Conservation (phyloP, 1,140 invertebrate species). For the Aphelenchoides fujianensis region DNA sequence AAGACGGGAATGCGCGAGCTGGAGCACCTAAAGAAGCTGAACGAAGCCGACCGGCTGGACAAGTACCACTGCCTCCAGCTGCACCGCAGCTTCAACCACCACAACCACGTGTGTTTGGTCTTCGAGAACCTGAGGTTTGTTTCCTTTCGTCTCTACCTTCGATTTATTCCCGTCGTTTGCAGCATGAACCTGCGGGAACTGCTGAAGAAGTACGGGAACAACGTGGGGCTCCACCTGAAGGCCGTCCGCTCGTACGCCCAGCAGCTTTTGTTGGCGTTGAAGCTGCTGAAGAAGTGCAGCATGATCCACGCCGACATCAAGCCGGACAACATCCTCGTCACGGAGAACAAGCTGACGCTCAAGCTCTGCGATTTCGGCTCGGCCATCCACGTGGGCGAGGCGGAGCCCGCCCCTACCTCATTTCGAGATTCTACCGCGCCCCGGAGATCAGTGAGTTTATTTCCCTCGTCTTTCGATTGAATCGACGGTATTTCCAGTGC, state of each 20-base stretch:
- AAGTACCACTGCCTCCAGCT: constrained; percentile 92
- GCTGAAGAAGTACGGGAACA: constrained; percentile 95
- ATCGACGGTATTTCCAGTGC: constrained; percentile 68
- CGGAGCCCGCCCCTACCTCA: constrained; percentile 97
- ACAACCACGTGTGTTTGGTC: constrained; percentile 96
- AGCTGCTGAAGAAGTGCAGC: constrained; percentile 88
- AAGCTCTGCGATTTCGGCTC: constrained; percentile 99
- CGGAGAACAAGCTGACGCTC: constrained; percentile 89
- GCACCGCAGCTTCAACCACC: constrained; percentile 81
- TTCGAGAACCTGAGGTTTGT: constrained; percentile 80
- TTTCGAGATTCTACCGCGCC: constrained; percentile 94
- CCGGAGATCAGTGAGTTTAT: constrained; percentile 88
- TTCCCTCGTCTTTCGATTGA: constrained; percentile 6
- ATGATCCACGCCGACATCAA: constrained; percentile 99
- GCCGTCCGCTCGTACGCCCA: constrained; percentile 95
- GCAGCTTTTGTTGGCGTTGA: constrained; percentile 88
- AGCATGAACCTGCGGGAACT: constrained; percentile 72
- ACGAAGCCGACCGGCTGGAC: constrained; percentile 95
- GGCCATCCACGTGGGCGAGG: constrained; percentile 84
- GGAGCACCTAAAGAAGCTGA: constrained; percentile 87
- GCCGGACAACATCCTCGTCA: constrained; percentile 98
- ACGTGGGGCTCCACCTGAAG: constrained; percentile 93
- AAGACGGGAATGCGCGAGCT: constrained; percentile 95
- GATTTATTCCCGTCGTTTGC: constrained; percentile 32
- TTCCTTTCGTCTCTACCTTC: not conserved